Percentiles rank a stretch among this genome's conserved stretches.
phyloP scores from a whole-genome alignment of 2,888 invertebrate species.

The Dexiosoma caninum region DNA sequence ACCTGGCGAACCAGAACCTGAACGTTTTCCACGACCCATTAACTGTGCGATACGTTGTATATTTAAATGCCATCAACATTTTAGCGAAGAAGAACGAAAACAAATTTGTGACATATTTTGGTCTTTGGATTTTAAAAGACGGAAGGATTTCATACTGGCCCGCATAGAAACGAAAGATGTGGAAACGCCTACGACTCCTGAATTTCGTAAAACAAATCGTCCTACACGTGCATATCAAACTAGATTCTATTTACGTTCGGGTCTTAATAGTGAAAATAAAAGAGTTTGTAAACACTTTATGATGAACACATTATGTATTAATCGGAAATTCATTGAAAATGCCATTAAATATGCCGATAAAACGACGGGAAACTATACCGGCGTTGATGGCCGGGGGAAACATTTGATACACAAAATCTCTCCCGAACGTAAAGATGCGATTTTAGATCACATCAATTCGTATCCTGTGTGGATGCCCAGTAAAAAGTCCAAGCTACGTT shows the following conservation, averaged over 20 bases:
- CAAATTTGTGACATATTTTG: constrained; percentile 65
- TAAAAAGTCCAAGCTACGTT: constrained; percentile 64
- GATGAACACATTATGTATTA: constrained; percentile 63
- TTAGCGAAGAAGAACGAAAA: constrained; percentile 63
- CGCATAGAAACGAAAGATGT: constrained; percentile 65
- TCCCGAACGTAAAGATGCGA: constrained; percentile 51
- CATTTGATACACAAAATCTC: constrained; percentile 63
- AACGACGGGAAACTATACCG: constrained; percentile 64
- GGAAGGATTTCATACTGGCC: constrained; percentile 65
- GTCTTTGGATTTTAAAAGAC: constrained; percentile 65
- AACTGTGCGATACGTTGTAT: constrained; percentile 63
- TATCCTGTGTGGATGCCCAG: constrained; percentile 66
- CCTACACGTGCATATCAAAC: constrained; percentile 64
- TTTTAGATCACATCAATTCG: constrained; percentile 63
- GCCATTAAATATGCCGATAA: constrained; percentile 63
- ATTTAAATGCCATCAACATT: constrained; percentile 63
- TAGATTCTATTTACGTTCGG: constrained; percentile 63
- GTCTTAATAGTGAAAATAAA: constrained; percentile 62
- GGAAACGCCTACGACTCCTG: constrained; percentile 52
- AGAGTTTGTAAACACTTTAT: constrained; percentile 65
- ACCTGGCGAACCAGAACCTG: constrained; percentile 51
- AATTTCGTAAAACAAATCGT: constrained; percentile 64
- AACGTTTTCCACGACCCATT: constrained; percentile 63
- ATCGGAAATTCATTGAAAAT: constrained; percentile 62
- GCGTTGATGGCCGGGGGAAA: constrained; percentile 63